A percentile compares a stretch with the other conserved stretches of the same genome.
These are phyloP conservation scores for Trichopoda pennipes DNA, from an alignment of 2,888 invertebrate species.

Conservation along the genomic window DNA sequence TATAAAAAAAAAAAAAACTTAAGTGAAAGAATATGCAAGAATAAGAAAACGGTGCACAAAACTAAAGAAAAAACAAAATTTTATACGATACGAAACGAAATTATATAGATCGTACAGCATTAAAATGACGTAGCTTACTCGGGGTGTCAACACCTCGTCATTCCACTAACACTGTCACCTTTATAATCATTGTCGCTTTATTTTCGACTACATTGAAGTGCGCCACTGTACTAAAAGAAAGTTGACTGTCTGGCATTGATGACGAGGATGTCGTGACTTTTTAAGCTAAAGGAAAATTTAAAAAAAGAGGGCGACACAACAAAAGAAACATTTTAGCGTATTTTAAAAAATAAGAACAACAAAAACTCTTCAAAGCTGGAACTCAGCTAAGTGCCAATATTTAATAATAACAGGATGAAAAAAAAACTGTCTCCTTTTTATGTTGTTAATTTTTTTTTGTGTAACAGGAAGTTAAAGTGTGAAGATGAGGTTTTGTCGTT, in stretches of 20 bases:
- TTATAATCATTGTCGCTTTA: conserved; percentile 36
- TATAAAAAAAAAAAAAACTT: conserved; percentile 21
- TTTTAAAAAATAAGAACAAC: background rate
- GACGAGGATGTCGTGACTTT: conserved; percentile 53
- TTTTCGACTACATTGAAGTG: conserved; percentile 15
- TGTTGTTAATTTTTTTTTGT: background rate
- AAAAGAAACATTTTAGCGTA: conserved; percentile 41
- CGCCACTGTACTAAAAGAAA: conserved; percentile 16
- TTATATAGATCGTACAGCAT: conserved; percentile 21
- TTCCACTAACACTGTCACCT: conserved; percentile 13
- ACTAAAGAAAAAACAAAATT: conserved; percentile 27
- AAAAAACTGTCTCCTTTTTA: background rate
- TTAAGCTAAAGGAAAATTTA: conserved; percentile 23
- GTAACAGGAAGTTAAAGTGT: background rate
- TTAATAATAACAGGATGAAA: conserved; percentile 42
- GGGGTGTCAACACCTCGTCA: conserved; percentile 32
- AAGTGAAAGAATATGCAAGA: conserved; percentile 33
- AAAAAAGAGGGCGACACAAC: background rate
- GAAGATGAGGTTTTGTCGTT: conserved; percentile 35
- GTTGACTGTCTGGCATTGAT: conserved; percentile 19
- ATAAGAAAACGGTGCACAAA: conserved; percentile 39
- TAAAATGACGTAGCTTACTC: conserved; percentile 46
- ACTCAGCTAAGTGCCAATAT: conserved; percentile 60
- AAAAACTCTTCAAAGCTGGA: conserved; percentile 39
- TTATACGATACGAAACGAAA: conserved; percentile 21